Percentiles rank a stretch among this genome's conserved stretches.
phyloP scores from a whole-genome alignment of 2,113 vertebrate species.

The Myrmecophaga tridactyla region DNA sequence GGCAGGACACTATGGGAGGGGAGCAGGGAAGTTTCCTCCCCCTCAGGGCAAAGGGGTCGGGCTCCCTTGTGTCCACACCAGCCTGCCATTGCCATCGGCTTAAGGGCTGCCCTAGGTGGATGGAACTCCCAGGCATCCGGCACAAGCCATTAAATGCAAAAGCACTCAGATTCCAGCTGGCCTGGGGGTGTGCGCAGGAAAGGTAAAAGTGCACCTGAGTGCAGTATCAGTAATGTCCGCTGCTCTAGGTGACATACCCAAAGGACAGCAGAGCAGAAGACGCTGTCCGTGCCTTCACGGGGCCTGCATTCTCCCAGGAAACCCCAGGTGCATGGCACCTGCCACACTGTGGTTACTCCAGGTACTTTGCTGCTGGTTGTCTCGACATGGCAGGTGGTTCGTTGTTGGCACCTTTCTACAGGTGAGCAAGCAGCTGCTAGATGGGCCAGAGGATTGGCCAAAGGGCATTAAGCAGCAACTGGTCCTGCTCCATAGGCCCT shows the following conservation, averaged over 20 bases:
- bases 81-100: accelerated
- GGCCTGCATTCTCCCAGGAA: accelerated
- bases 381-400: accelerated
- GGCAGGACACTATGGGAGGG: neutral
- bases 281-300: accelerated
- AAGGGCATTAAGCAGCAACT: neutral
- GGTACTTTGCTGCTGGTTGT: neutral
- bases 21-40: neutral
- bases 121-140: neutral
- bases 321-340: accelerated
- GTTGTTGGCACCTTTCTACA: neutral
- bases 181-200: neutral
- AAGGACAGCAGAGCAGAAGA: accelerated
- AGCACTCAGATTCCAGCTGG: accelerated
- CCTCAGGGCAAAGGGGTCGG: no score
- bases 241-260: accelerated
- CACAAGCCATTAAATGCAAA: neutral
- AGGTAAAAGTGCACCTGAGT: accelerated
- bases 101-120: neutral
- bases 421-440: accelerated
- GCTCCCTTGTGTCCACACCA: neutral
- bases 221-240: accelerated
- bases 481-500: no score
- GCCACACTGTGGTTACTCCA: accelerated
- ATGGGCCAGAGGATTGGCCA: accelerated